Evolutionary conservation across 1,140 invertebrate species (phyloP).

Genomic region (Philaenus spumarius): DNA sequence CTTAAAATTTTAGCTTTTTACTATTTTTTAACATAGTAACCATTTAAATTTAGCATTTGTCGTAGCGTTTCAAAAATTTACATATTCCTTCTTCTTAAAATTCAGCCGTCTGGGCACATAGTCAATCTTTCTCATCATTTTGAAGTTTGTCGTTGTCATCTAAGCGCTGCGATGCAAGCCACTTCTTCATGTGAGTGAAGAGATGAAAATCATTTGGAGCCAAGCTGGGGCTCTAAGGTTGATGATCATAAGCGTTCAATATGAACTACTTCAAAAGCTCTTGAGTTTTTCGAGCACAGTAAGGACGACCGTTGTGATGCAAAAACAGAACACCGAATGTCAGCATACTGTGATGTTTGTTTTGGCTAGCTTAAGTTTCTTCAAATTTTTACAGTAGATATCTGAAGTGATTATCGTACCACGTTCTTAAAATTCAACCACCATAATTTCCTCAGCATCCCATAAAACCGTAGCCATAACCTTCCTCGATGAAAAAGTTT

Average conservation of each 20-base stretch:
- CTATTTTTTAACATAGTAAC: too few relatives aligned
- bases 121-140: too few relatives aligned
- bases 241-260: too few relatives aligned
- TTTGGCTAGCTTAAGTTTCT: not conserved
- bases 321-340: not conserved
- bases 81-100: too few relatives aligned
- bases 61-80: too few relatives aligned
- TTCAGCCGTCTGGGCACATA: too few relatives aligned
- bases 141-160: too few relatives aligned
- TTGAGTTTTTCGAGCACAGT: not conserved
- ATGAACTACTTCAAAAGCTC: slow-evolving; percentile 4
- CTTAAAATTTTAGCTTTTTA: not conserved
- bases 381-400: not conserved
- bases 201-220: too few relatives aligned
- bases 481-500: slow-evolving; percentile 38
- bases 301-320: not conserved
- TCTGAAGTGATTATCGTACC: not conserved
- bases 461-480: not conserved
- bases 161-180: too few relatives aligned
- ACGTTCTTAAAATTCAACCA: not conserved
- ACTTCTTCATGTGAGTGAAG: too few relatives aligned
- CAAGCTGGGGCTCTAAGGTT: too few relatives aligned
- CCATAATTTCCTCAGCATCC: not conserved
- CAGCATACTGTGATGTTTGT: not conserved
- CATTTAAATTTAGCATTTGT: too few relatives aligned